Evolutionary conservation across 2,888 invertebrate species (phyloP).

Genomic region (Ferdinandea cuprea): DNA sequence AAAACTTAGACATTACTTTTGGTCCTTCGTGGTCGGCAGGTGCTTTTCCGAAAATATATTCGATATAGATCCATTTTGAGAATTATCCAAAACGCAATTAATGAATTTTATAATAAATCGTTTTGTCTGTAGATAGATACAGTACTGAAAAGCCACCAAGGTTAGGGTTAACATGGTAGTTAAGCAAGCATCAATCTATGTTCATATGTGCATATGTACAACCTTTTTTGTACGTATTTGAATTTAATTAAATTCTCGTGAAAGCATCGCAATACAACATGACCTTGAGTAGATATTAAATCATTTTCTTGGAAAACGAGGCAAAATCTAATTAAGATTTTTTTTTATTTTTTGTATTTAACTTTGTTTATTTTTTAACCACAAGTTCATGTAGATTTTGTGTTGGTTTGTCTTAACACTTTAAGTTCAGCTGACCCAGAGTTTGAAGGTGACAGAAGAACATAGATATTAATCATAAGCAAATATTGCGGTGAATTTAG

Average conservation of each 20-base stretch:
- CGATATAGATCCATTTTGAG: too few species aligned
- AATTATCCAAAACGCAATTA: too few species aligned
- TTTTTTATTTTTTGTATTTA: not conserved
- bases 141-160: too few species aligned
- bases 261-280: slow-evolving; percentile 14
- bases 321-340: slow-evolving; percentile 33
- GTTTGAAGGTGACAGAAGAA: slow-evolving; percentile 1
- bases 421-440: slow-evolving; percentile 20
- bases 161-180: too few species aligned
- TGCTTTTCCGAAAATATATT: too few species aligned
- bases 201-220: not conserved
- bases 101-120: too few species aligned
- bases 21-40: too few species aligned
- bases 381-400: slow-evolving; percentile 5
- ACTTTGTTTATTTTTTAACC: slow-evolving; percentile 4
- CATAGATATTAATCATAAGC: slow-evolving; percentile 16
- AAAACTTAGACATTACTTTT: too few species aligned
- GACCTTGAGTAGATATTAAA: slow-evolving; percentile 38
- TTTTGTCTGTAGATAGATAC: too few species aligned
- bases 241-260: slow-evolving; percentile 10
- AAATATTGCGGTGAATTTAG: too few species aligned
- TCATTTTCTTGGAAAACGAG: slow-evolving; percentile 52
- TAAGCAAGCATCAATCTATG: not conserved
- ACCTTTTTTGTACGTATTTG: not conserved
- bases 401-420: slow-evolving; percentile 4